phyloP scores from a whole-genome alignment of 2,113 vertebrate genomes.

The Vireo altiloquus region DNA sequence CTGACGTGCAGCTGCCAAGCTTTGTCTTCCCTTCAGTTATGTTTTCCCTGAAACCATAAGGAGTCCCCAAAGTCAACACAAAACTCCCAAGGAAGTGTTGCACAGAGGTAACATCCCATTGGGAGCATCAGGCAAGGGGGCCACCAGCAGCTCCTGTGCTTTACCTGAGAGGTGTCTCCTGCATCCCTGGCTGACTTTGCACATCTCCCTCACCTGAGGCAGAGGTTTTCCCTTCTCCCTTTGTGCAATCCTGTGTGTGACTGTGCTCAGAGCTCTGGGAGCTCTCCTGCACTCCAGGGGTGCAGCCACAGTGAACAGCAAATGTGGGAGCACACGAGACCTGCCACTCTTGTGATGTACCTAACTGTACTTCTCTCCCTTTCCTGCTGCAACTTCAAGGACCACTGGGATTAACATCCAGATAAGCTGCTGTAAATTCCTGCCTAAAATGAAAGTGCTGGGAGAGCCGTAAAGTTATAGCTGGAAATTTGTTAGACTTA shows the following conservation, averaged over 20 bases:
- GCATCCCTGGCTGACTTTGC: neutral
- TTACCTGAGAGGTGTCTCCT: accelerated
- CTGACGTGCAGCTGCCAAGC: neutral
- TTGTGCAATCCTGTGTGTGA: neutral
- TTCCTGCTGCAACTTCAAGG: neutral
- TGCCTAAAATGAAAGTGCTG: neutral
- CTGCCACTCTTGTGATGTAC: neutral
- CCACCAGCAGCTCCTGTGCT: neutral
- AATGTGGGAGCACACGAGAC: accelerated
- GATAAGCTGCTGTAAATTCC: neutral
- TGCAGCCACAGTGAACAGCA: neutral
- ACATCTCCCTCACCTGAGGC: neutral
- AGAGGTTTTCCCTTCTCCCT: neutral
- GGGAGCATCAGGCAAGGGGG: neutral
- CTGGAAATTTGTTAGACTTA: neutral
- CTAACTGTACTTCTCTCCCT: neutral
- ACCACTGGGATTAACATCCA: neutral
- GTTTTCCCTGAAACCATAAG: constrained; percentile 12
- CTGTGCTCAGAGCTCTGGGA: neutral
- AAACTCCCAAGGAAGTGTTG: neutral
- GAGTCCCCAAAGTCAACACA: neutral
- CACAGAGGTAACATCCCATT: accelerated
- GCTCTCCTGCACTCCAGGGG: neutral
- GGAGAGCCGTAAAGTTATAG: neutral
- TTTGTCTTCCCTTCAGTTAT: neutral